A percentile compares a stretch with the other conserved stretches of the same genome.
Evolutionary conservation across 2,113 vertebrate genomes (phyloP).

Genomic region (Sterrhoptilus dennistouni): DNA sequence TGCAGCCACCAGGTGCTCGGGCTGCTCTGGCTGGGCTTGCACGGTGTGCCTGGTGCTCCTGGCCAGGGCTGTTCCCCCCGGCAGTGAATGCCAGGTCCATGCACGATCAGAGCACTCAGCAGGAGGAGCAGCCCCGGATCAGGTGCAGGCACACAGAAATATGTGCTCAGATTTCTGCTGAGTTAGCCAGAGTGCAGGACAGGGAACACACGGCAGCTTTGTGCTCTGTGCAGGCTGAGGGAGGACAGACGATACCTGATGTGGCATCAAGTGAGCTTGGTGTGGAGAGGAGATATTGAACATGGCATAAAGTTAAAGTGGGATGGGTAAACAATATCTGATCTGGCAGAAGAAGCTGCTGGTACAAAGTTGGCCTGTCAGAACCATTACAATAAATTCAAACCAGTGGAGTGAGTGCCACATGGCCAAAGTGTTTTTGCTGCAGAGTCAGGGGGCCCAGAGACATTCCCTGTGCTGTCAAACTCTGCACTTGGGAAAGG

Average conservation of each 20-base stretch:
- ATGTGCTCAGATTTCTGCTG: background rate
- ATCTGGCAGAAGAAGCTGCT: constrained; percentile 55
- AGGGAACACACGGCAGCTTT: background rate
- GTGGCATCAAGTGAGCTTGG: background rate
- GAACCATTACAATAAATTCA: constrained; percentile 23
- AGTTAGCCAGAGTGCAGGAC: background rate
- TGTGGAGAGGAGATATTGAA: background rate
- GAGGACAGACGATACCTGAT: background rate
- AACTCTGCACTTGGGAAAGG: background rate
- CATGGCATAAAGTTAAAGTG: constrained; percentile 40
- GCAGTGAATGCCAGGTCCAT: accelerated
- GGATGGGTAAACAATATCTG: constrained; percentile 8
- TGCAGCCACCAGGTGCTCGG: accelerated
- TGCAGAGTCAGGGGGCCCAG: background rate
- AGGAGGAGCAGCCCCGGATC: background rate
- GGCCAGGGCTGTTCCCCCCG: accelerated
- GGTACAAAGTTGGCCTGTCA: constrained; percentile 51
- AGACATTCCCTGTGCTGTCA: background rate
- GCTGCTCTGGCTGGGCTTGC: background rate
- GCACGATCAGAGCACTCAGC: background rate
- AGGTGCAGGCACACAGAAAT: background rate
- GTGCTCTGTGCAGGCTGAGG: background rate
- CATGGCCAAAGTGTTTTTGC: background rate
- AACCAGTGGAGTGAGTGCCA: background rate
- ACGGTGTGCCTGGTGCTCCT: background rate